phyloP scores from a whole-genome alignment of 2,113 vertebrate species.

The Spea bombifrons region DNA sequence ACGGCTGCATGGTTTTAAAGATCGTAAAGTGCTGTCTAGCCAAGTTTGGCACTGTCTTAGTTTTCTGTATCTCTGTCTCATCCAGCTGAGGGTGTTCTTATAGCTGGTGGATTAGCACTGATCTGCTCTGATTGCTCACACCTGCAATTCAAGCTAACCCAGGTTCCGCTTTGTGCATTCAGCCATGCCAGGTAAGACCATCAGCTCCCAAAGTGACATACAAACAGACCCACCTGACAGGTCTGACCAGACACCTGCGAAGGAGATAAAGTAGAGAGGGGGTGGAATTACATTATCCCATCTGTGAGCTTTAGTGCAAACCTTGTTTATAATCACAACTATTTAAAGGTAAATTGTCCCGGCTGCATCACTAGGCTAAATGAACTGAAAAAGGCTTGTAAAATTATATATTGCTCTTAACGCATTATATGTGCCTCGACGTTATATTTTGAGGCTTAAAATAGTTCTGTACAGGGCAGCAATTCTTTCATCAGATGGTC shows the following conservation, averaged over 20 bases:
- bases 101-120: slow-evolving; percentile 78
- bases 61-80: slow-evolving; percentile 53
- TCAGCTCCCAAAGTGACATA: slow-evolving; percentile 79
- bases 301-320: slow-evolving; percentile 30
- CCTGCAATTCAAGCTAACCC: slow-evolving; percentile 74
- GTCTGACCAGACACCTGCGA: slow-evolving; percentile 67
- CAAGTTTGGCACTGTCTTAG: slow-evolving; percentile 52
- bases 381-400: too few relatives aligned
- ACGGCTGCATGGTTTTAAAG: not conserved
- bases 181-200: slow-evolving; percentile 80
- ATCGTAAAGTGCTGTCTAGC: slow-evolving; percentile 33
- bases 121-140: slow-evolving; percentile 83
- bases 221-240: slow-evolving; percentile 82
- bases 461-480: too few relatives aligned
- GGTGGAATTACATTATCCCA: slow-evolving; percentile 58
- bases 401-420: too few relatives aligned
- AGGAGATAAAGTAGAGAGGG: slow-evolving; percentile 49
- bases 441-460: too few relatives aligned
- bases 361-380: not conserved
- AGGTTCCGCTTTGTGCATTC: slow-evolving; percentile 77
- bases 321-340: slow-evolving; percentile 14
- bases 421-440: too few relatives aligned
- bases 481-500: too few relatives aligned
- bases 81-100: slow-evolving; percentile 60
- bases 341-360: not conserved